Conservation (phyloP, 2,113 vertebrate species). For the Albula goreensis region DNA sequence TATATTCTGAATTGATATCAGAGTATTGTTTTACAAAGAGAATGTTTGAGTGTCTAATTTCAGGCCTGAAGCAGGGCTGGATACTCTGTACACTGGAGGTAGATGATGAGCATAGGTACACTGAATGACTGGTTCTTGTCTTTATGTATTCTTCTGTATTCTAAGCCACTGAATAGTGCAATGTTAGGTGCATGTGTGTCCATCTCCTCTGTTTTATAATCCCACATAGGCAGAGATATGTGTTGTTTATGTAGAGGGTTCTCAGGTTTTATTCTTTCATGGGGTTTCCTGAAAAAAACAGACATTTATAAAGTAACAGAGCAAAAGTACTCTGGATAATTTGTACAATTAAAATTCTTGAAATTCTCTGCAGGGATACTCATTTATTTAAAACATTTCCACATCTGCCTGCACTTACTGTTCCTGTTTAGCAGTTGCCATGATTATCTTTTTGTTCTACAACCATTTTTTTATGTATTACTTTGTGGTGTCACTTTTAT, state of each 20-base stretch:
- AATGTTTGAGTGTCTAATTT: too few species aligned
- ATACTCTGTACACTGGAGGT: too few species aligned
- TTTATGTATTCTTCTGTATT: too few species aligned
- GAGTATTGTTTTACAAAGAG: too few species aligned
- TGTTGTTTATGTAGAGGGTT: too few species aligned
- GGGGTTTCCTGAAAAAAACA: not conserved
- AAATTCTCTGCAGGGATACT: not conserved
- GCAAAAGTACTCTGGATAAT: not conserved
- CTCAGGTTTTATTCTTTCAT: not conserved
- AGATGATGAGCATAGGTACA: too few species aligned
- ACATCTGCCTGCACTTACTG: not conserved
- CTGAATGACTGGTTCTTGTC: too few species aligned
- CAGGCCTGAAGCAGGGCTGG: too few species aligned
- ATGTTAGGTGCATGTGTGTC: not conserved
- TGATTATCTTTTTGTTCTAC: not conserved
- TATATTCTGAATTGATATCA: too few species aligned
- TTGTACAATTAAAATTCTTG: not conserved
- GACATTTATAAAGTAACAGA: not conserved
- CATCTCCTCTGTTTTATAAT: not conserved
- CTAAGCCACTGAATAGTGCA: not conserved
- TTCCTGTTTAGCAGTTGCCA: not conserved
- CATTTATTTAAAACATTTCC: not conserved
- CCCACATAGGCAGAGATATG: not conserved
- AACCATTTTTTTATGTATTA: not conserved
- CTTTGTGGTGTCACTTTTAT: not conserved